Evolutionary conservation across 2,888 invertebrate species (phyloP).

Genomic region (Gymnoscelis rufifasciata): DNA sequence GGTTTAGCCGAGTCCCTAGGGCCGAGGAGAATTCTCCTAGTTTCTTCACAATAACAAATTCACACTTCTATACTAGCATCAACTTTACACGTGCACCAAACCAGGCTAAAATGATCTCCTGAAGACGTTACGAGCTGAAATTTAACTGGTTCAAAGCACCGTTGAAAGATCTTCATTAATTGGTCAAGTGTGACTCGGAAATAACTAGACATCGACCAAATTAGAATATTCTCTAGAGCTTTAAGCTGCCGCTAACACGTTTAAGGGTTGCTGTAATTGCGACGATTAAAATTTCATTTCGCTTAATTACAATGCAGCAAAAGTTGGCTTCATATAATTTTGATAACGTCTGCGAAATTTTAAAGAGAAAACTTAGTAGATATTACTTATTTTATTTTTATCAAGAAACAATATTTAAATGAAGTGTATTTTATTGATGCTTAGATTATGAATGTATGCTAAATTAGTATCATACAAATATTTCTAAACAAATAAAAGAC

Average conservation of each 20-base stretch:
- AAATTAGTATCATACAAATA: too few species aligned
- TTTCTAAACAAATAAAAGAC: too few species aligned
- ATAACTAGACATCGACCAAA: conserved; percentile 69
- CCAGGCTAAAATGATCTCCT: conserved; percentile 49
- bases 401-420: too few species aligned
- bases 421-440: too few species aligned
- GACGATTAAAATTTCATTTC: conserved; percentile 20
- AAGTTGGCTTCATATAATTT: neutral
- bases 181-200: conserved; percentile 59
- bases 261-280: conserved; percentile 33
- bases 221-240: conserved; percentile 67
- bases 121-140: conserved; percentile 33
- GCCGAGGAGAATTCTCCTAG: conserved; percentile 47
- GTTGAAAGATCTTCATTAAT: conserved; percentile 41
- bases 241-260: conserved; percentile 55
- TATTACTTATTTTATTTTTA: neutral
- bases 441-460: too few species aligned
- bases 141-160: conserved; percentile 34
- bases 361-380: neutral
- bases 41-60: conserved; percentile 71
- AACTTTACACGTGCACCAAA: too few species aligned
- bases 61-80: too few species aligned
- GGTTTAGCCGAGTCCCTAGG: conserved; percentile 70
- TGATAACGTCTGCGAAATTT: neutral
- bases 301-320: conserved; percentile 6